Conservation (phyloP, 2,797 vertebrate species). For the Falco rusticolus region DNA sequence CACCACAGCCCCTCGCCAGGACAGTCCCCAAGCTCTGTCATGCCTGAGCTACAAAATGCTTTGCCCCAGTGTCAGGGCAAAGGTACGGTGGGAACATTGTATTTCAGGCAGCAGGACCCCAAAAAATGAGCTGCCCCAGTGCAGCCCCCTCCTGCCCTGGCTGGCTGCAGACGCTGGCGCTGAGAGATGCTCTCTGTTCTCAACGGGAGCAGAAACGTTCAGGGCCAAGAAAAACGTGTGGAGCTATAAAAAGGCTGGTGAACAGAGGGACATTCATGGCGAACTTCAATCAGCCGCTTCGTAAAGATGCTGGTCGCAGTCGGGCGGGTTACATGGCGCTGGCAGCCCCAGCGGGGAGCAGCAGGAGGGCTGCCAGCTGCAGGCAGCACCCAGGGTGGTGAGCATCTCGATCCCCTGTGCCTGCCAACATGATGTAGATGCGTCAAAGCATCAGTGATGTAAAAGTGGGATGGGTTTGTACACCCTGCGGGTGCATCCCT, state of each 20-base stretch:
- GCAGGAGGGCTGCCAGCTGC: not conserved
- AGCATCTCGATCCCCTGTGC: not conserved
- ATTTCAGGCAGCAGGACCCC: not conserved
- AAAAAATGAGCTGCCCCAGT: not conserved
- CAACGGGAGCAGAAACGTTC: not conserved
- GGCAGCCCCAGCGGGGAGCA: not conserved
- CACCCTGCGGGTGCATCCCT: accelerated
- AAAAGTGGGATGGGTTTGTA: not conserved
- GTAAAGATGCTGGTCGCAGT: not conserved
- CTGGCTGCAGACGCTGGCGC: not conserved
- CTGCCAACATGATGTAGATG: accelerated
- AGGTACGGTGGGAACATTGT: accelerated
- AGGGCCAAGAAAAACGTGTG: slow-evolving; percentile 27
- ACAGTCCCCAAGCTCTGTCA: accelerated
- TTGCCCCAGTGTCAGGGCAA: accelerated
- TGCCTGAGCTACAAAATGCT: not conserved
- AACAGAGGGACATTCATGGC: slow-evolving; percentile 64
- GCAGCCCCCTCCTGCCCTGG: not conserved
- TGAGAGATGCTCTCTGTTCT: slow-evolving; percentile 57
- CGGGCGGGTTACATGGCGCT: not conserved
- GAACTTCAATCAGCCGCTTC: not conserved
- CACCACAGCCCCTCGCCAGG: not conserved
- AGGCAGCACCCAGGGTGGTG: not conserved
- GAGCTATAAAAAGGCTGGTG: slow-evolving; percentile 55
- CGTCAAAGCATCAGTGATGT: accelerated